Evolutionary conservation across 2,888 invertebrate species (phyloP), one percentile per base, ranked within the genome.

Genomic region (Athrips mouffetella): DNA sequence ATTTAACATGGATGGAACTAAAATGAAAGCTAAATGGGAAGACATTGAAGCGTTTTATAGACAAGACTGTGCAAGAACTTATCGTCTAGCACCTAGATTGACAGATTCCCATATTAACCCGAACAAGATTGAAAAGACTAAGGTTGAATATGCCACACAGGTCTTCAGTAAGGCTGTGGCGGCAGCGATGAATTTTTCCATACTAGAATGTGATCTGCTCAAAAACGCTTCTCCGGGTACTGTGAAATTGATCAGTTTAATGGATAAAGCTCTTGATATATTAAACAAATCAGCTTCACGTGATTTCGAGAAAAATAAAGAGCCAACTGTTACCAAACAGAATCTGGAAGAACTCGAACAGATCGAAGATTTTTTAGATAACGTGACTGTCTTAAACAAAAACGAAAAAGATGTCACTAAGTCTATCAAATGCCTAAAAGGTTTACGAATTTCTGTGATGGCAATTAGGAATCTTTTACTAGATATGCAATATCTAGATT

Each of bases 91-190:
- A 30, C 63, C 59, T 16, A 66, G 68, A 57, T 45, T 72, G 8
- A 68, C 63, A 0, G 49, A 57, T 15, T 60, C 47, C 16, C 69
- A 71, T 45, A 56, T 67, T 3, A 39, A 58, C n/a, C 66, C 67
- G 0, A 63, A 45, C 13, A 58, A 58, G 25, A 58, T 57, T 16
- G 63, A 69, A 48, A 48, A 37, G 8, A 44, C 11, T 25, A 8
- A 33, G 2, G 44, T 48, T 1, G 16, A 18, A 1, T 66, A 55
- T 42, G 70, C 67, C 1, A 51, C 57, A 7, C 63, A 70, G 54
- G 31, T 68, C 15, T 48, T 70, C 3, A 69, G 72, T 25, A 54
- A 41, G n/a, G 49, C 65, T 27, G 70, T 70, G 16, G 63, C 69
- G n/a, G 39, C 52, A 7, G 64, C 59, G 20, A 51, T 70, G 27